These are phyloP conservation scores for Lypha dubia DNA, from an alignment of 2,888 invertebrate genomes.

Conservation along the genomic window DNA sequence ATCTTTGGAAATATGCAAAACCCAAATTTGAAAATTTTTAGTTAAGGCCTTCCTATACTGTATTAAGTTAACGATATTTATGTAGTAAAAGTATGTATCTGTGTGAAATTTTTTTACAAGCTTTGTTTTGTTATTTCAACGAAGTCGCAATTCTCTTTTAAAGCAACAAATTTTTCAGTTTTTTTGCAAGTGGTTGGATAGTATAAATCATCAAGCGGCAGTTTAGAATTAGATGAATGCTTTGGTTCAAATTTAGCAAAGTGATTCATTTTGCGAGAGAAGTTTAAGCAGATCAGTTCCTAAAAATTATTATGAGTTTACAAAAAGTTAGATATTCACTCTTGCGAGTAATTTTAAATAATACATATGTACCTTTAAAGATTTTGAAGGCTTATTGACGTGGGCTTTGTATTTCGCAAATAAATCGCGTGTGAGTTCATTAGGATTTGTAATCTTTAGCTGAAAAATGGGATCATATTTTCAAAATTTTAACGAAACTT, in stretches of 20 bases:
- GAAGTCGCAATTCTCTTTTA: constrained; percentile 26
- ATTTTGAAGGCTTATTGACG: constrained; percentile 74
- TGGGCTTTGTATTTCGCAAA: constrained; percentile 77
- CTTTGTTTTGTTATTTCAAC: background rate
- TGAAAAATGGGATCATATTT: constrained; percentile 31
- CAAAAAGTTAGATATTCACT: no score
- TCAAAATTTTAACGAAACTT: no score
- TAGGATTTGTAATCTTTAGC: constrained; percentile 77
- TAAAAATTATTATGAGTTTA: constrained; percentile 65
- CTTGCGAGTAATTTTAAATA: no score
- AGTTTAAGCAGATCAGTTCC: constrained; percentile 76
- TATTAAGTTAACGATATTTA: no score
- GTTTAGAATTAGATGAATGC: constrained; percentile 42
- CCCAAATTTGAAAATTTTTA: no score
- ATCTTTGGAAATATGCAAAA: no score
- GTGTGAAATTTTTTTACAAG: no score
- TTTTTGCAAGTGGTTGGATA: constrained; percentile 70
- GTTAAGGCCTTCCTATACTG: no score
- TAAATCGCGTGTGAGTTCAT: constrained; percentile 77
- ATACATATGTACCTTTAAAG: constrained; percentile 71
- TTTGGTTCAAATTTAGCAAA: constrained; percentile 77
- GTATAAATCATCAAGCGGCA: no score
- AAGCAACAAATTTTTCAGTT: constrained; percentile 36
- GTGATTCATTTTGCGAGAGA: constrained; percentile 74
- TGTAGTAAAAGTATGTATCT: no score